Base-by-base conservation (phyloP, 2,113 vertebrate species). In the Poeciliopsis occidentalis region DNA sequence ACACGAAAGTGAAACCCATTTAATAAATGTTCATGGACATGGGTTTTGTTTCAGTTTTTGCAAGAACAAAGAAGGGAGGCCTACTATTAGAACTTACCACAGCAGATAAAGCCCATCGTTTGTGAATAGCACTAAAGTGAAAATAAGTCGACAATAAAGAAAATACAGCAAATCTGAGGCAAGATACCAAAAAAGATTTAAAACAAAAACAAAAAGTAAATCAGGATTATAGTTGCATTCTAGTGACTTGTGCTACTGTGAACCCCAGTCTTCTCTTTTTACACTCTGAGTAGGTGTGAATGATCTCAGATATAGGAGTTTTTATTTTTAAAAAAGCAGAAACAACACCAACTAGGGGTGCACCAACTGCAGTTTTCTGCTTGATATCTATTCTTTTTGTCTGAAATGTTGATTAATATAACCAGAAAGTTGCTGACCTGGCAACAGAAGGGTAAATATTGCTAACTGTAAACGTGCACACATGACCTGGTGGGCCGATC, bases 1-100 rank as follows among this genome's bases (percentile, higher is more conserved):
- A 44, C 78, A 30, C 60, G 13, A n/a, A 60, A 64, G 66, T 22
- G 24, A 68, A 71, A 73, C 24, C 29, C 51, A 70, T n/a, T 64
- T 75, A 54, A 26, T 67, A 57, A 64, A 54, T 76, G 60, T 41
- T 74, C 29, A 34, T 64, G 3, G 63, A 65, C 31, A 67, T 44
- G 69, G 57, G 4, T 12, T 67, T 71, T 66, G 47, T 70, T 30
- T 3, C 26, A 24, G n/a, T 73, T 22, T 31, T 41, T 66, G 12
- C 12, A 29, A 63, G 41, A 29, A 47, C 66, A 73, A 51, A 83
- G 60, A 57, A 73, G 34, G 66, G 66, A 39, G 77, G 79, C 87
- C 79, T 78, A 12, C 63, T 85, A 83, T 82, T 69, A 44, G 47
- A 75, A 47, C 62, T 81, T 78, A 79, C 71, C 47, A 75, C 80